phyloP scores from a whole-genome alignment of 2,113 vertebrate species.

The Ranitomeya imitator region DNA sequence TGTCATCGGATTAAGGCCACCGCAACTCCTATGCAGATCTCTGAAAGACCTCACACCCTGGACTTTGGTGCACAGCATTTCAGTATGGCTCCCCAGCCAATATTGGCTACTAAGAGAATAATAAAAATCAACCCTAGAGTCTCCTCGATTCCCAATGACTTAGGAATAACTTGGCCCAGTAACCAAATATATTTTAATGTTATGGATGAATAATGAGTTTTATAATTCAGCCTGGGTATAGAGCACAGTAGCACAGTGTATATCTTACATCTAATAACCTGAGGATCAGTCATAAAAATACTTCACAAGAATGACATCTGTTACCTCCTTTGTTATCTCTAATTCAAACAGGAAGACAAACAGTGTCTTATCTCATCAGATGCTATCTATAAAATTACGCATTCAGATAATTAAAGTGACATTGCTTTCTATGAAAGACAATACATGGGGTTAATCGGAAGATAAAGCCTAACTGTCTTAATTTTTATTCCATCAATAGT shows the following conservation, averaged over 20 bases:
- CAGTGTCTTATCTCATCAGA: not conserved
- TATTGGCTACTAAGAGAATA: too few species aligned
- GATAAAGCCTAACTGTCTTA: not conserved
- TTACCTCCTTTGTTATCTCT: not conserved
- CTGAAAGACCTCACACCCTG: too few species aligned
- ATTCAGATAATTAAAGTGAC: not conserved
- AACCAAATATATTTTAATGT: too few species aligned
- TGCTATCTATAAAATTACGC: not conserved
- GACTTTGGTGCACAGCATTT: not conserved
- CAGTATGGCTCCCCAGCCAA: not conserved
- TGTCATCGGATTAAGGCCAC: too few species aligned
- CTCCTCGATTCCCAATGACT: too few species aligned
- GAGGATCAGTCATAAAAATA: not conserved
- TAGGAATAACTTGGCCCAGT: too few species aligned
- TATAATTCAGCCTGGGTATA: too few species aligned
- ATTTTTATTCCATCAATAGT: too few species aligned
- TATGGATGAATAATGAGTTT: too few species aligned
- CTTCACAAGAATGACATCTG: constrained; percentile 1
- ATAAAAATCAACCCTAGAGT: too few species aligned
- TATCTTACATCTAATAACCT: not conserved
- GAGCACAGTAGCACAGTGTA: too few species aligned
- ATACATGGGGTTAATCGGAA: not conserved
- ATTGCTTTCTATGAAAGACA: not conserved
- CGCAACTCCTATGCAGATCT: too few species aligned
- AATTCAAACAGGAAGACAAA: constrained; percentile 13